Conservation (phyloP, 2,113 vertebrate species). For the Synchiropus splendidus region DNA sequence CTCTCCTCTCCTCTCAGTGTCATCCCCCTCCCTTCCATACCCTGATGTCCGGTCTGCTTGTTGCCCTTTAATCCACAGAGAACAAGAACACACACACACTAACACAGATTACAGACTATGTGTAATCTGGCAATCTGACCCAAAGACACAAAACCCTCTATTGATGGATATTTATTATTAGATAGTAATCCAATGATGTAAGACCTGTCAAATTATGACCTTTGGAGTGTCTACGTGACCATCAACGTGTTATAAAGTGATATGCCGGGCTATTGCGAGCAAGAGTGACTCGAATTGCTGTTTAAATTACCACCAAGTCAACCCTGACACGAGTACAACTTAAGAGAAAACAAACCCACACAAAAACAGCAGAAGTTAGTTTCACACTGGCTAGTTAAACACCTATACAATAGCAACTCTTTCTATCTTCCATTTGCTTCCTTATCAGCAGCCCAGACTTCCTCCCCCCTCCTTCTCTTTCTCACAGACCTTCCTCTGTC, state of each 20-base stretch:
- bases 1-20: slow-evolving; percentile 1
- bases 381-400: too few species aligned
- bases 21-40: slow-evolving; percentile 6
- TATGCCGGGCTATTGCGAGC: too few species aligned
- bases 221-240: background rate
- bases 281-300: too few species aligned
- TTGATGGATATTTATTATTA: slow-evolving; percentile 13
- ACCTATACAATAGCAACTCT: slow-evolving; percentile 7
- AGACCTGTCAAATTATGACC: background rate
- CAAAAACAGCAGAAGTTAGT: too few species aligned
- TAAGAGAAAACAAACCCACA: too few species aligned
- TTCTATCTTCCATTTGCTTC: slow-evolving; percentile 48
- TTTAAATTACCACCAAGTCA: too few species aligned
- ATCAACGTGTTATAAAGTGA: too few species aligned
- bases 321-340: too few species aligned
- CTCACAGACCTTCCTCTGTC: slow-evolving; percentile 51
- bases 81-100: slow-evolving; percentile 24
- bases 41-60: slow-evolving; percentile 17
- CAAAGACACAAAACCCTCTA: slow-evolving; percentile 38
- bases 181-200: slow-evolving; percentile 32
- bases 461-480: slow-evolving; percentile 34
- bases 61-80: slow-evolving; percentile 32
- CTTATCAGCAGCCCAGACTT: slow-evolving; percentile 67
- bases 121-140: slow-evolving; percentile 55
- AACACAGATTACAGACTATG: slow-evolving; percentile 39